A percentile compares a stretch with the other conserved stretches of the same genome.
Conservation (phyloP, 2,888 invertebrate species). For the Lobophora halterata region DNA sequence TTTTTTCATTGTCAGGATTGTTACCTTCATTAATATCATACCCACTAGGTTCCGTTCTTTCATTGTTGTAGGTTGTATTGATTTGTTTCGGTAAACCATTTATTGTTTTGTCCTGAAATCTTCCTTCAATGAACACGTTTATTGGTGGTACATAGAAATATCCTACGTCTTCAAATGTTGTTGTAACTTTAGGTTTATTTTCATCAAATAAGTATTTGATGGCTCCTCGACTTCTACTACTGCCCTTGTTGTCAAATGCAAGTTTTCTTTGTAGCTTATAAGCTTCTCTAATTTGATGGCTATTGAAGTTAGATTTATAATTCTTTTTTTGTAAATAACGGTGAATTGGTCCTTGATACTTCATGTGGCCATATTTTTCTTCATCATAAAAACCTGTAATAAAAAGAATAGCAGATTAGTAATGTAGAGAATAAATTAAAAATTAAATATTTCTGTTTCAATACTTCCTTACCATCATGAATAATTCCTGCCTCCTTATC, state of each 20-base stretch:
- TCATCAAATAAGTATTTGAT: too few species aligned
- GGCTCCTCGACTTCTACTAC: too few species aligned
- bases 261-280: neutral
- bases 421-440: conserved; percentile 1
- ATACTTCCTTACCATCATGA: conserved; percentile 55
- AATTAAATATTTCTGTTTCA: neutral
- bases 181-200: too few species aligned
- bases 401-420: neutral
- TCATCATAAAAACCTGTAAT: conserved; percentile 60
- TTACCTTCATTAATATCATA: neutral
- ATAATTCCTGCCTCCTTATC: conserved; percentile 53
- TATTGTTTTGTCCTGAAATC: neutral
- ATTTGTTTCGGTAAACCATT: neutral
- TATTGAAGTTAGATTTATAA: neutral
- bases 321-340: conserved; percentile 13
- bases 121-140: conserved; percentile 6
- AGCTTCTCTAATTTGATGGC: neutral
- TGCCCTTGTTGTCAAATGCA: neutral
- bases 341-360: conserved; percentile 39
- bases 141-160: conserved; percentile 14
- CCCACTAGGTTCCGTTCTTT: neutral
- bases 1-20: neutral
- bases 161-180: neutral
- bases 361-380: conserved; percentile 58
- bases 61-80: neutral